These are phyloP conservation scores for Coregonus sp. DNA, from an alignment of 2,797 vertebrate species.

Conservation along the genomic window DNA sequence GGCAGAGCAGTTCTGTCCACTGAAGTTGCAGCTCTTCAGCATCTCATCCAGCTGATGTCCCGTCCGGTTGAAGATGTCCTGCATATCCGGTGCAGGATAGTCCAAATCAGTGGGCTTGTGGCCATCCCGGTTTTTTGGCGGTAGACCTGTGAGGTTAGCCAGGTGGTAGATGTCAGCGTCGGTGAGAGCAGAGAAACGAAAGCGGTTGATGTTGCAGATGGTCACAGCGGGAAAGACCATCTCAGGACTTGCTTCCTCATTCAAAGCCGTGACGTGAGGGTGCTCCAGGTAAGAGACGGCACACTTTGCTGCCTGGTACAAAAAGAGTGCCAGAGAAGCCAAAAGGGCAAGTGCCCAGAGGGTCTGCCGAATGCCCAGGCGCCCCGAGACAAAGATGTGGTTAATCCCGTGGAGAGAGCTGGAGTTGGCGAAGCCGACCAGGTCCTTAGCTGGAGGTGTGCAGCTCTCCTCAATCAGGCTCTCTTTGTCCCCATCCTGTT, in stretches of 20 bases:
- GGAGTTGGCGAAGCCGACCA: constrained; percentile 90
- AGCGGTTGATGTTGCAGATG: constrained; percentile 99
- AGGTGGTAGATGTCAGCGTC: constrained; percentile 98
- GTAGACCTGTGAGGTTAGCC: constrained; percentile 94
- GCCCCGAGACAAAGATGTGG: constrained; percentile 90
- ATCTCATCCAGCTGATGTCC: constrained; percentile 97
- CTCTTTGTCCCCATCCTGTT: constrained; percentile 95
- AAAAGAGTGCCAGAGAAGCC: constrained; percentile 89
- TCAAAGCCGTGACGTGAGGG: constrained; percentile 90
- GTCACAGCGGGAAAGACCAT: constrained; percentile 96
- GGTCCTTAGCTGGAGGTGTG: constrained; percentile 81
- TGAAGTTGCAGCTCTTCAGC: constrained; percentile 99
- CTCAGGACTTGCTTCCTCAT: constrained; percentile 86
- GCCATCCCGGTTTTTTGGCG: constrained; percentile 95
- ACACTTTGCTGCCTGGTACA: constrained; percentile 92
- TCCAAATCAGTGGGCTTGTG: constrained; percentile 92
- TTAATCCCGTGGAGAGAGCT: constrained; percentile 95
- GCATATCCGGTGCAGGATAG: constrained; percentile 96
- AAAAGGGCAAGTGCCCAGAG: constrained; percentile 93
- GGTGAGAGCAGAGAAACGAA: constrained; percentile 93
- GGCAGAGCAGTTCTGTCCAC: constrained; percentile 91
- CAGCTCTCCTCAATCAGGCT: constrained; percentile 92
- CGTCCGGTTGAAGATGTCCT: constrained; percentile 97
- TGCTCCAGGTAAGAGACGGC: constrained; percentile 95
- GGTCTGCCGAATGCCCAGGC: constrained; percentile 87